Conservation (phyloP, 2,113 vertebrate species). For the Anas platyrhynchos region DNA sequence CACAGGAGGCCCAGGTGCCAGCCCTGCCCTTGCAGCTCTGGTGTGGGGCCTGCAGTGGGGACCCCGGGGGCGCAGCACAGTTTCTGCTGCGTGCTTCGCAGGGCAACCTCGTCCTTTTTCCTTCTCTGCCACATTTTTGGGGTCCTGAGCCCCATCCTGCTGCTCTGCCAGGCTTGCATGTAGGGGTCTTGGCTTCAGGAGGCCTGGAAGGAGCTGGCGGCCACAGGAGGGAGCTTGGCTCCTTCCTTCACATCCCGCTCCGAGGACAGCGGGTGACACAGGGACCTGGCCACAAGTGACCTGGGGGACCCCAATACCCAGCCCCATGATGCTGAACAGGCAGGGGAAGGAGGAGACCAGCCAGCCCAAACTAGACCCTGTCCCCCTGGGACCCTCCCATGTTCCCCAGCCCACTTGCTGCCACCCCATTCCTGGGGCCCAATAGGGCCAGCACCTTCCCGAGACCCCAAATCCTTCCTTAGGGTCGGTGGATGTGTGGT, state of each 20-base stretch:
- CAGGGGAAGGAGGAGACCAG: not conserved
- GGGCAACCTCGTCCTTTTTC: not conserved
- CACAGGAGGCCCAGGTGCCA: not conserved
- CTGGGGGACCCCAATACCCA: rapidly evolving
- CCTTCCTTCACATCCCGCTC: not conserved
- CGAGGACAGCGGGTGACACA: not conserved
- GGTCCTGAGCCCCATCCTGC: not conserved
- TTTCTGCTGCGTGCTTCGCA: not conserved
- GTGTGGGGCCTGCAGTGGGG: not conserved
- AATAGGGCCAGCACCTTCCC: rapidly evolving
- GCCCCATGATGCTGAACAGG: not conserved
- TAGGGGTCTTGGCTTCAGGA: not conserved
- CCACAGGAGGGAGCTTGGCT: constrained; percentile 71
- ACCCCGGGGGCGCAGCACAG: not conserved
- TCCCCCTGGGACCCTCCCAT: not conserved
- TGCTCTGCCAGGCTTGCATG: not conserved
- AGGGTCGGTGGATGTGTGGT: not conserved
- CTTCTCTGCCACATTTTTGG: not conserved
- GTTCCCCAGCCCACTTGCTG: not conserved
- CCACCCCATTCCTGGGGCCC: rapidly evolving
- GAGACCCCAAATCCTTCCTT: not conserved
- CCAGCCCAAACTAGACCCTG: rapidly evolving
- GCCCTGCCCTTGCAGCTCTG: rapidly evolving
- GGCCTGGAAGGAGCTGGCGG: not conserved
- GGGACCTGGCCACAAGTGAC: not conserved